Conservation (phyloP, 2,797 vertebrate genomes). For the Acipenser oxyrinchus region DNA sequence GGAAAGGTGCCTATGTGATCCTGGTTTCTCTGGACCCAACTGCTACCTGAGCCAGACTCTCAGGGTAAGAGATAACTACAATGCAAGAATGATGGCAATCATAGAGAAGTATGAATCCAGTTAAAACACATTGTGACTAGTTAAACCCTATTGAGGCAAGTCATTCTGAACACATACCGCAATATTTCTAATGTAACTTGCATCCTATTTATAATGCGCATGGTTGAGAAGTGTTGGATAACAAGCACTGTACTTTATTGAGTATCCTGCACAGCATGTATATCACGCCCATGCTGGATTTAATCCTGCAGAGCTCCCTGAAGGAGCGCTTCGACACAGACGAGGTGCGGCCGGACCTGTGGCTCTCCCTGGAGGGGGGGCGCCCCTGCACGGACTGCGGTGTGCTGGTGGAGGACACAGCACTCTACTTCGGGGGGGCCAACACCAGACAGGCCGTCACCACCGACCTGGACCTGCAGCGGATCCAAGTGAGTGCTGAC, state of each 20-base stretch:
- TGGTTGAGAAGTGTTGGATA: too few relatives aligned
- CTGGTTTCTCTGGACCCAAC: slow-evolving; percentile 83
- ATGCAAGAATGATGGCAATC: too few relatives aligned
- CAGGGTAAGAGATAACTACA: slow-evolving; percentile 58
- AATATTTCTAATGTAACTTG: too few relatives aligned
- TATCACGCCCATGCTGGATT: too few relatives aligned
- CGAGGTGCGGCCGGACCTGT: slow-evolving; percentile 75
- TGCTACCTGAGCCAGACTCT: slow-evolving; percentile 80
- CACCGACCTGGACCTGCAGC: slow-evolving; percentile 83
- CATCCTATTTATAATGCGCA: too few relatives aligned
- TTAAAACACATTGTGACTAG: background rate
- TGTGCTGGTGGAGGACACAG: slow-evolving; percentile 85
- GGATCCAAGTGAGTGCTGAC: slow-evolving; percentile 81
- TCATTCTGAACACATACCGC: too few relatives aligned
- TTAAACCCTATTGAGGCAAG: too few relatives aligned
- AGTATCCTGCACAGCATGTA: too few relatives aligned
- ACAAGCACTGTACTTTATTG: too few relatives aligned
- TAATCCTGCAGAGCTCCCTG: slow-evolving; percentile 69
- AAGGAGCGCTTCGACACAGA: slow-evolving; percentile 97
- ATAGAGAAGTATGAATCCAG: background rate
- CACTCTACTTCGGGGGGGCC: slow-evolving; percentile 84
- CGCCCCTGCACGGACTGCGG: slow-evolving; percentile 86
- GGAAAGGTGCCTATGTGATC: slow-evolving; percentile 88
- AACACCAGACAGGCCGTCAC: slow-evolving; percentile 87
- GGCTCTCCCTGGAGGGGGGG: slow-evolving; percentile 91